A percentile compares a stretch with the other conserved stretches of the same genome.
phyloP scores from a whole-genome alignment of 1,140 invertebrate species.

The Drosophila varians region DNA sequence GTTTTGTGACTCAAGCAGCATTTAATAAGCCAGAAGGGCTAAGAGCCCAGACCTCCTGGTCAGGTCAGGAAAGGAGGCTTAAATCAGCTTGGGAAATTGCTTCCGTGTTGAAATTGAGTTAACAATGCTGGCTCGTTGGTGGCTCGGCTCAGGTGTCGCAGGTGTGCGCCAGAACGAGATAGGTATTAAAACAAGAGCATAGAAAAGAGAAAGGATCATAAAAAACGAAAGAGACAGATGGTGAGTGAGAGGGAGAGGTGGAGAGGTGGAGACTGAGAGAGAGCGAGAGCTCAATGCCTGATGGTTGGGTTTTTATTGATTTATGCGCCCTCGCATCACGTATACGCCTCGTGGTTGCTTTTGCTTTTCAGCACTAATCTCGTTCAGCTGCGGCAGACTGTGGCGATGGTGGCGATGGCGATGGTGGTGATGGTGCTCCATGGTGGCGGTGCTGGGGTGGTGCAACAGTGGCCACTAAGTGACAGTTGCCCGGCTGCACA shows the following conservation, averaged over 20 bases:
- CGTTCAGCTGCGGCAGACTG: conserved; percentile 24
- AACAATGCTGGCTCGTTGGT: conserved; percentile 51
- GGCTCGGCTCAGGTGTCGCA: neutral
- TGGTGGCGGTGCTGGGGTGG: neutral
- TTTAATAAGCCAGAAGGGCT: conserved; percentile 57
- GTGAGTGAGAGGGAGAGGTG: neutral
- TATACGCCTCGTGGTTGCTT: conserved; percentile 39
- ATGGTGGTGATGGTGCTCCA: neutral
- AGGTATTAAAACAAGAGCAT: neutral
- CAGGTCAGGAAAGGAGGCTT: conserved; percentile 17
- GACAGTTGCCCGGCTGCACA: conserved; percentile 60
- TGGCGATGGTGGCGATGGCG: neutral
- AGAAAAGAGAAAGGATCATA: neutral
- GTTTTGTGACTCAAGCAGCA: conserved; percentile 20
- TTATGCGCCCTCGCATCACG: conserved; percentile 59
- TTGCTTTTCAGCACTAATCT: conserved; percentile 40
- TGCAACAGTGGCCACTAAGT: conserved; percentile 55
- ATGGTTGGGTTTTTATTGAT: conserved; percentile 51
- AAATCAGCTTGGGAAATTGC: conserved; percentile 53
- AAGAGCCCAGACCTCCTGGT: neutral
- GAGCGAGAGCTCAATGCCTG: neutral
- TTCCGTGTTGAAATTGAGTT: conserved; percentile 78
- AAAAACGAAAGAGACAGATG: neutral
- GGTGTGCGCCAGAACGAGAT: neutral
- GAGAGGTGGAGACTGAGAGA: neutral